Conservation (phyloP, 2,888 invertebrate species). For the Perizoma flavofasciatum region DNA sequence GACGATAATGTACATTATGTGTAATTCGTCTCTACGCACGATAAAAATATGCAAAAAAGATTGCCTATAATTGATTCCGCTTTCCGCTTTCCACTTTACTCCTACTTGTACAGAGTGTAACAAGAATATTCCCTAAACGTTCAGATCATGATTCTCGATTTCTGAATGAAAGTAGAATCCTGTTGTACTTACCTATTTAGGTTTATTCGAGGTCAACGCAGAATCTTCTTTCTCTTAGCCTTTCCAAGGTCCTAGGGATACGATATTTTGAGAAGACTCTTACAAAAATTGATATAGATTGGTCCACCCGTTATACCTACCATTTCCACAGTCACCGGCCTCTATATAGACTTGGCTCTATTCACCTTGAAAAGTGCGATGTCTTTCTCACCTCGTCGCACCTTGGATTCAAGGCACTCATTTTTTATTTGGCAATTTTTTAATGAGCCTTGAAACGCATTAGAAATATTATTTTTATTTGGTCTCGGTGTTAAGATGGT, state of each 20-base stretch:
- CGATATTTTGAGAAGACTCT: too few species aligned
- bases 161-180: too few species aligned
- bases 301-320: too few species aligned
- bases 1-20: not conserved
- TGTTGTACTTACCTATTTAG: too few species aligned
- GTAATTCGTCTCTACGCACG: not conserved
- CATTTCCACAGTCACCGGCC: not conserved
- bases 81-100: too few species aligned
- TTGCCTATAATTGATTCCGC: too few species aligned
- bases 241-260: too few species aligned
- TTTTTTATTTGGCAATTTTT: constrained; percentile 51
- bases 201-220: too few species aligned
- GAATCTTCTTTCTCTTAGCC: too few species aligned
- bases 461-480: constrained; percentile 28
- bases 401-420: constrained; percentile 53
- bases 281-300: too few species aligned
- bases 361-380: constrained; percentile 55
- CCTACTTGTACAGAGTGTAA: not conserved
- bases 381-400: constrained; percentile 54
- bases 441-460: constrained; percentile 40
- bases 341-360: constrained; percentile 1
- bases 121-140: not conserved
- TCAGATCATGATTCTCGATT: not conserved
- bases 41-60: too few species aligned
- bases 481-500: not conserved